Evolutionary conservation across 1,140 invertebrate species (phyloP), one percentile per base, ranked within the genome.

Genomic region (Drosophila repleta): DNA sequence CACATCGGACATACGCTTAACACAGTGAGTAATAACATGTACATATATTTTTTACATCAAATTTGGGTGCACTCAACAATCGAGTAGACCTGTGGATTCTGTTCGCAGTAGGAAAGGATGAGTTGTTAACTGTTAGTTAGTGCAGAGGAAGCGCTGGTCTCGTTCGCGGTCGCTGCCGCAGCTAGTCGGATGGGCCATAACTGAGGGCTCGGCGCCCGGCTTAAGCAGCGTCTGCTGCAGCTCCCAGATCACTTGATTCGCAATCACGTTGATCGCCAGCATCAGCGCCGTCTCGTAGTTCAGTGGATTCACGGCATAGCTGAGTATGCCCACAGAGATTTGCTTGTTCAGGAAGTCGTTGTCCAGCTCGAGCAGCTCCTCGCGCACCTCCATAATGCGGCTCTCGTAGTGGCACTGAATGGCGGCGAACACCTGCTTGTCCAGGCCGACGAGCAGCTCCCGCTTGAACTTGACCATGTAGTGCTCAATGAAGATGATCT

Each of bases 391-490:
- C 85, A 91, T 90, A 11, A 88, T 79, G 41, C 79, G 90, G 51
- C 88, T 82, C 11, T 91, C 82, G 26, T 88, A 91, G 37, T 91
- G 80, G 32, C 79, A 90, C 48, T 90, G 70, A 17, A 91, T 89
- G 37, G 89, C 90, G 0, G 79, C 69, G 66, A 91, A 91, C 7
- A 91, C 90, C 21, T 74, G 52, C 26, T 82, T 87, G 15, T 85
- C 90, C 17, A 91, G 45, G 7, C 88, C 89, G 1, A 90, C 77
- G 29, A 91, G 60, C 18, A 91, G 10, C 3, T 88, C 89, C 4
- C 89, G 79, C 53, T 91, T 91, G 20, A 91, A 91, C 67, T 90
- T 91, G 13, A 91, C 84, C 52, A 89, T 45, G 52, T 88, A 80
- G 49, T 91, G 89, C 39, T 91, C 90, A 5, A 91, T 88, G 35